Base-by-base conservation (phyloP, 1,140 invertebrate species). In the Cotesia chilonis region DNA sequence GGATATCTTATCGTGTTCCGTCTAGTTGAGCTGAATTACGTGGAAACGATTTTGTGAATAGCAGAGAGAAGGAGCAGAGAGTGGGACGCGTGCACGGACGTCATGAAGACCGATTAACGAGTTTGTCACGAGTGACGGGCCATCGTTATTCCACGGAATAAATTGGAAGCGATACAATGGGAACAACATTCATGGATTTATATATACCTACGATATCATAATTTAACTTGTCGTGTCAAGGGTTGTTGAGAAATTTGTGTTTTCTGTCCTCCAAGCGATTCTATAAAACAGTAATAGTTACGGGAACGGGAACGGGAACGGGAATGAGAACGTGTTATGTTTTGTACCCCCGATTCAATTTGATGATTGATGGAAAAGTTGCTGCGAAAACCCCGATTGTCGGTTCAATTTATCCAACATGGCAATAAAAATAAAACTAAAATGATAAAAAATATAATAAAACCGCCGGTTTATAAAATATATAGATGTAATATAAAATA, bases 131-230 rank as follows among this genome's bases (percentile, higher is more conserved):
- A 6, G 9, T 66, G 41, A 66, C 41, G 20, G 64, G 38, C 20
- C 64, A 66, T 66, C 64, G 17, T 51, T 51, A 66, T 66, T 66
- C 35, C 41, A 6, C 12, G 41, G 17, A 51, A 66, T 66, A 66
- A 66, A 66, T 66, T 66, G 64, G 20, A 64, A 36, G 17, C 37
- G 61, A 51, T 66, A 66, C 14, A 66, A 64, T 36, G 28, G 54
- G 12, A 51, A 4, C 7, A 60, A 60, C 17, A 35, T 60, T 60
- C 10, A 47, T 47, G 6, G 4, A 28, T 38, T 7, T 6, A 38
- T 64, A 12, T 64, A 12, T 64, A 64, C n/a, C 38, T n/a, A 37
- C 12, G 7, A n/a, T 51, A 35, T 52, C 64, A 66, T 66, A 66
- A 66, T 66, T 66, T 66, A 66, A 51, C 20, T 64, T 17, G 35